Evolutionary conservation across 2,797 vertebrate genomes (phyloP), one percentile per base, ranked within the genome.

Genomic region (Liparis tanakae): DNA sequence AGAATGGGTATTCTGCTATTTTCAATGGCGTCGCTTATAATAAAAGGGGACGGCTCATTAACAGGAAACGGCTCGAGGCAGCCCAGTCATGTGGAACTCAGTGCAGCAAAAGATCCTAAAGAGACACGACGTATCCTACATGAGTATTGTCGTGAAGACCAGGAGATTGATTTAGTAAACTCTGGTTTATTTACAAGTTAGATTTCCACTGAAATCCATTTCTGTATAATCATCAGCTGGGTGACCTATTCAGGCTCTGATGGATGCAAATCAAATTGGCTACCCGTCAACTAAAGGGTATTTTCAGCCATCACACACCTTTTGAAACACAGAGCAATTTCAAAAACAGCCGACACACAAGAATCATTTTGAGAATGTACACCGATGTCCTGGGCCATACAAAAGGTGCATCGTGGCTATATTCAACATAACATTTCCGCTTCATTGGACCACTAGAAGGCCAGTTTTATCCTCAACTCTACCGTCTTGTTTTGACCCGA

Each of bases 301-400:
- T 70, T 72, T 80, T 70, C 46, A 37, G 68, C 37, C 70, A 50
- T 10, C 36, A 70, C n/a, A 79, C 41, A 78, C 25, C 25, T 68
- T 76, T 60, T 41, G 15, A 22, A 34, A 22, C 6, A 64, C 4
- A 58, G 39, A 48, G 10, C 43, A 1, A 59, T 48, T 46, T 79
- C 57, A 74, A 63, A 30, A 59, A 55, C 3, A 43, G 61, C 51
- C 25, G 56, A 60, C 41, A 53, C 22, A 61, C 15, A 61, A 39
- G 1, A 62, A 56, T 39, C 3, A 30, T 15, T 66, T 18, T 22
- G 13, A 54, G 55, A 67, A 63, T 1, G 3, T 25, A 14, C 1
- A 58, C 12, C 15, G 10, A 46, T 22, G 5, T 58, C 25, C 25
- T 43, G 10, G 25, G 30, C 6, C 30, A 58, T 10, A 44, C 46